phyloP scores from a whole-genome alignment of 2,797 vertebrate genomes.

The Sus cebifrons region DNA sequence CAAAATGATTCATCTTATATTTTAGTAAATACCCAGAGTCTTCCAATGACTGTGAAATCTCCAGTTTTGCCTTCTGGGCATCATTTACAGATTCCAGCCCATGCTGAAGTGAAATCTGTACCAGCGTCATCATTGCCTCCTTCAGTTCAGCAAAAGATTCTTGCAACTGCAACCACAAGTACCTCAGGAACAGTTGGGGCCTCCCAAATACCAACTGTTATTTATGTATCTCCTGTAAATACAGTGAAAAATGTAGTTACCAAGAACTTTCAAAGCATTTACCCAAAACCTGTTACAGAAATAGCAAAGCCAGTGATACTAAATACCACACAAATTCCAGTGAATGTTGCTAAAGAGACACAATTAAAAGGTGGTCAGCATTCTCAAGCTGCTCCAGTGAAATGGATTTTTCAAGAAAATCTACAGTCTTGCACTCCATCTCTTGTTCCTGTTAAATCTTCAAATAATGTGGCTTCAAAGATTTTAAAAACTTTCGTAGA shows the following conservation, averaged over 20 bases:
- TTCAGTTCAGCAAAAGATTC: conserved; percentile 90
- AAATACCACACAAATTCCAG: conserved; percentile 74
- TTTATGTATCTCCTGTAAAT: conserved; percentile 91
- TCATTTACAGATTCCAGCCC: conserved; percentile 91
- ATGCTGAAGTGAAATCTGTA: conserved; percentile 91
- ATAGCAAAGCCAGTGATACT: conserved; percentile 79
- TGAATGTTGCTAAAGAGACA: conserved; percentile 73
- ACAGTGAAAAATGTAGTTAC: conserved; percentile 87
- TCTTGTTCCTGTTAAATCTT: conserved; percentile 91
- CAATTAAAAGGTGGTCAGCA: conserved; percentile 72
- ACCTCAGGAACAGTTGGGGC: conserved; percentile 80
- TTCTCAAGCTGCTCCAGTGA: conserved; percentile 86
- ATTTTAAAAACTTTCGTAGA: conserved; percentile 90
- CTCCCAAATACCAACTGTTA: conserved; percentile 87
- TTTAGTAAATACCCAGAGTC: conserved; percentile 83
- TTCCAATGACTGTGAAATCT: conserved; percentile 79
- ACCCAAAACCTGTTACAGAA: conserved; percentile 79
- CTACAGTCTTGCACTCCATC: conserved; percentile 79
- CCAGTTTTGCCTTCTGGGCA: conserved; percentile 89
- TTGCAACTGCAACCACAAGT: conserved; percentile 82
- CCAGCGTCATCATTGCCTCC: conserved; percentile 90
- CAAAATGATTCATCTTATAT: conserved; percentile 83
- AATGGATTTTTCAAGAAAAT: conserved; percentile 90
- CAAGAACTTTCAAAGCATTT: conserved; percentile 81
- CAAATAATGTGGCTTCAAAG: conserved; percentile 90